These are phyloP conservation scores for Dynastes tityus DNA, from an alignment of 2,888 invertebrate species.

Conservation along the genomic window DNA sequence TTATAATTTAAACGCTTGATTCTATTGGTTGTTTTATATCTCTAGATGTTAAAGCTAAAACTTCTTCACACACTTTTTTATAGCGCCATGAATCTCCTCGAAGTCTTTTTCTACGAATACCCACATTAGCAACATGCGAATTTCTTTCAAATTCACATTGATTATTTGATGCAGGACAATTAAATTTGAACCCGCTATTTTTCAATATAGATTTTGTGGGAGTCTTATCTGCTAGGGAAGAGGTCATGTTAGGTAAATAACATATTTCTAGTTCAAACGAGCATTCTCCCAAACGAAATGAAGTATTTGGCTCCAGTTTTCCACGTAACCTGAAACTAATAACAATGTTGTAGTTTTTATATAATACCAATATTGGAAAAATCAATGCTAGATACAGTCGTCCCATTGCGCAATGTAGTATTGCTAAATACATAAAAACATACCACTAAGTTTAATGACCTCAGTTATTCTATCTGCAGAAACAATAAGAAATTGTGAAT, in stretches of 20 bases:
- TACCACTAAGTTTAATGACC: too few relatives aligned
- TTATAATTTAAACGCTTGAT: slow-evolving; percentile 48
- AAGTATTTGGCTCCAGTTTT: slow-evolving; percentile 72
- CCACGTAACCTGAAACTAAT: slow-evolving; percentile 79
- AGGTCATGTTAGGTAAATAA: slow-evolving; percentile 69
- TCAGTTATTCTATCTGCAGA: too few relatives aligned
- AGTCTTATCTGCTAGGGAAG: slow-evolving; percentile 56
- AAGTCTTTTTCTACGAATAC: slow-evolving; percentile 81
- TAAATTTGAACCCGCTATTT: slow-evolving; percentile 54
- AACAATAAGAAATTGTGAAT: too few relatives aligned
- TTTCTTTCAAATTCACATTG: neutral
- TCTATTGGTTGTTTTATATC: slow-evolving; percentile 55
- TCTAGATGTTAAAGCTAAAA: slow-evolving; percentile 72
- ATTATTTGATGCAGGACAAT: neutral
- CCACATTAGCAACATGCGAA: slow-evolving; percentile 69
- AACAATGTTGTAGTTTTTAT: slow-evolving; percentile 7
- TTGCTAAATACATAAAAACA: too few relatives aligned
- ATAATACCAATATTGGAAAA: neutral
- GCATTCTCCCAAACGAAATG: slow-evolving; percentile 66
- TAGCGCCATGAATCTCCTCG: slow-evolving; percentile 88
- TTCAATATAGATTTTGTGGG: slow-evolving; percentile 63
- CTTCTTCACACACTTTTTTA: slow-evolving; percentile 84
- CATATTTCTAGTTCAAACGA: slow-evolving; percentile 84
- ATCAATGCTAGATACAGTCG: too few relatives aligned
- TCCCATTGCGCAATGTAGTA: too few relatives aligned